Evolutionary conservation across 2,888 invertebrate genomes (phyloP).

Genomic region (Melipona beecheii): DNA sequence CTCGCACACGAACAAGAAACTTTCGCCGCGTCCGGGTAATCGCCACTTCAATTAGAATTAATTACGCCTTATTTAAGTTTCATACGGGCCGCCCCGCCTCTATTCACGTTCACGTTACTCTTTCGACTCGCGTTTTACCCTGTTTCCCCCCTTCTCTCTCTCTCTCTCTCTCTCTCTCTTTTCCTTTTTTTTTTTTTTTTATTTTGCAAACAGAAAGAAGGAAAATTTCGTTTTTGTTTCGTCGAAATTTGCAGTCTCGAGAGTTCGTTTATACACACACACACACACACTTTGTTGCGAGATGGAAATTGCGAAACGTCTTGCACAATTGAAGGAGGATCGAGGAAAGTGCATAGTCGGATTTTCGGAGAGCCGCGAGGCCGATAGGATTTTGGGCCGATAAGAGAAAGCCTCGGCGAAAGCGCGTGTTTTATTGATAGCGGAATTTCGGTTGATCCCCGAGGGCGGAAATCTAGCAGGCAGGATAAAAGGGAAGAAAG

Average conservation of each 20-base stretch:
- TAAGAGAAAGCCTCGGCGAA: conserved; percentile 21
- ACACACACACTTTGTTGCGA: not conserved
- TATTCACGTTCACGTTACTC: not conserved
- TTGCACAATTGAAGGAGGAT: not conserved
- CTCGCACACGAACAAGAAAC: conserved; percentile 63
- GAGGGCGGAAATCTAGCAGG: conserved; percentile 41
- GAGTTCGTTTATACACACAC: no score
- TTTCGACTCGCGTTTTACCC: not conserved
- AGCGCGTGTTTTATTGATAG: conserved; percentile 45
- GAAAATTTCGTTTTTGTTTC: no score
- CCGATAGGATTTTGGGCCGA: conserved; percentile 40
- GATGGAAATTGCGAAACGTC: not conserved
- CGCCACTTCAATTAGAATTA: conserved; percentile 1
- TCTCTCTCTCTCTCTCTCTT: no score
- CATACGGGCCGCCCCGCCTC: not conserved
- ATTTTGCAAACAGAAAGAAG: no score
- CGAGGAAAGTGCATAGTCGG: not conserved
- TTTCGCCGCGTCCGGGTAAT: not conserved
- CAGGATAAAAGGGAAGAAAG: not conserved
- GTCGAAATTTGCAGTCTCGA: no score
- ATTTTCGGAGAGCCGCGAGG: conserved; percentile 4
- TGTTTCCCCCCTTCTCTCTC: not conserved
- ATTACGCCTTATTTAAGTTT: conserved; percentile 1
- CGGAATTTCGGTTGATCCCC: conserved; percentile 50
- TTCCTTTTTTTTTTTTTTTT: no score